Percentiles rank a stretch among this genome's conserved stretches.
phyloP scores from a whole-genome alignment of 2,113 vertebrate species.

The Melozone crissalis region DNA sequence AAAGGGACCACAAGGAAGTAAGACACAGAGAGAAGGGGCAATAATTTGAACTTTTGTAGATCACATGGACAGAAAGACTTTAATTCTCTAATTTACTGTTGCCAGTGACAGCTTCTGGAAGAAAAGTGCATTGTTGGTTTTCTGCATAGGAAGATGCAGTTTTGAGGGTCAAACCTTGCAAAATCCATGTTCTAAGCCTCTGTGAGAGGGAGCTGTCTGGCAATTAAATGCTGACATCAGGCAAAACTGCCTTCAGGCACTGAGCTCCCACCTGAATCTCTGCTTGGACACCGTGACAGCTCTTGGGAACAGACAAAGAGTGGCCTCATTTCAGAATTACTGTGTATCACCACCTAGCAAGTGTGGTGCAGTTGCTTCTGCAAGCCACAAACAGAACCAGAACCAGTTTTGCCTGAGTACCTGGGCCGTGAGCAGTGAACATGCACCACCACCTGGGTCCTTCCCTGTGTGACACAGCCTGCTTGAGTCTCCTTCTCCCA shows the following conservation, averaged over 20 bases:
- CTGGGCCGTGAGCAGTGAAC: neutral
- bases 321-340: neutral
- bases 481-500: neutral
- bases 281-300: neutral
- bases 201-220: neutral
- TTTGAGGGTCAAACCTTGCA: neutral
- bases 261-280: neutral
- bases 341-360: neutral
- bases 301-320: neutral
- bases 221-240: neutral
- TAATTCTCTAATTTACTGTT: neutral
- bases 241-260: neutral
- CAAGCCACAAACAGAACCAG: neutral
- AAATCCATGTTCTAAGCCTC: neutral
- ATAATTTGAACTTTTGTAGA: neutral
- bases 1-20: neutral
- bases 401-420: neutral
- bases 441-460: neutral
- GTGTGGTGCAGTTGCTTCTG: neutral
- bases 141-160: neutral
- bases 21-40: neutral
- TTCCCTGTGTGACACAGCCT: neutral
- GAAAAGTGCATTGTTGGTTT: neutral
- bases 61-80: neutral
- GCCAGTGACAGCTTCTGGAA: neutral